These are phyloP conservation scores for Belgica antarctica DNA, from an alignment of 2,888 invertebrate genomes.

Conservation along the genomic window DNA sequence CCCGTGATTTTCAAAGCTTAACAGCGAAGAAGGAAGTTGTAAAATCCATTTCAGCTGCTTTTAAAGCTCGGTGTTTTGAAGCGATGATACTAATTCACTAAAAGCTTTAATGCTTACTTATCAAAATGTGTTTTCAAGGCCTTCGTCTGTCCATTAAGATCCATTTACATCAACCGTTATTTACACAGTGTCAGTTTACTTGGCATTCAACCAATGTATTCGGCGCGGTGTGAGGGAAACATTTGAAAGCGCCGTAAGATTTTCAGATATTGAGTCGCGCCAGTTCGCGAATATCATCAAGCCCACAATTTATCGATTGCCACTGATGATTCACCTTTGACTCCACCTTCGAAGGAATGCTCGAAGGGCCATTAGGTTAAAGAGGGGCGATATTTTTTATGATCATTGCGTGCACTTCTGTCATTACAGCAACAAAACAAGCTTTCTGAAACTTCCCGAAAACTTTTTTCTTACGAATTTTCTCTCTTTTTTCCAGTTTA, in stretches of 20 bases:
- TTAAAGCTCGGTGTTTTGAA: too few relatives aligned
- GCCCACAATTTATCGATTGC: slow-evolving; percentile 38
- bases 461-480: too few relatives aligned
- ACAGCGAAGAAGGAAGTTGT: too few relatives aligned
- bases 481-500: too few relatives aligned
- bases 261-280: too few relatives aligned
- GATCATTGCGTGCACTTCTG: slow-evolving; percentile 19
- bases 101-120: too few relatives aligned
- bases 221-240: neutral
- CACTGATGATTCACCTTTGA: slow-evolving; percentile 32
- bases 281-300: too few relatives aligned
- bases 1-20: too few relatives aligned
- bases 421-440: slow-evolving; percentile 3
- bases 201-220: neutral
- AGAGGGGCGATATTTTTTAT: neutral
- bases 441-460: neutral
- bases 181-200: neutral
- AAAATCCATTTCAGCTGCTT: too few relatives aligned
- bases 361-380: neutral
- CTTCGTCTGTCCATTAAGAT: neutral
- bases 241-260: neutral
- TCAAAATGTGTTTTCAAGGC: neutral
- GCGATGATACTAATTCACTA: too few relatives aligned
- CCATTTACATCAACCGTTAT: neutral
- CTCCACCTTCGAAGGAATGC: neutral